Base-by-base conservation (phyloP, 2,113 vertebrate genomes). In the Vidua macroura region DNA sequence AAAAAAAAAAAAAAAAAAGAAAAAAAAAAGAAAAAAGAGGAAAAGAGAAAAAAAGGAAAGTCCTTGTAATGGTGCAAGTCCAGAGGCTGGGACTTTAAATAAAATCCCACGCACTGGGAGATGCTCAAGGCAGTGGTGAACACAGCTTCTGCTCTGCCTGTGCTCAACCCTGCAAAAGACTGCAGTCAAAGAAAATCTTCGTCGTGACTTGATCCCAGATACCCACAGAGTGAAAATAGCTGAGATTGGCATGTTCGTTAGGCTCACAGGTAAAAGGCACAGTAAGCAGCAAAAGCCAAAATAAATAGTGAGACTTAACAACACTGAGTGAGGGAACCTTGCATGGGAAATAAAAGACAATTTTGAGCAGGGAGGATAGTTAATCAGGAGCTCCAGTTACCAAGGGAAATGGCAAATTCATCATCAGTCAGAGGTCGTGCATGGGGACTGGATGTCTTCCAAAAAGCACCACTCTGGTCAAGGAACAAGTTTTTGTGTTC, bases 161-260 rank as follows among this genome's bases (percentile, higher is more conserved):
- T 93, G 72, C 79, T 95, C 82, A 91, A 66, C 87, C 72, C 82
- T 94, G 92, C 82, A 70, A 93, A 92, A 93, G 85, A 85, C 91
- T 91, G 95, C 93, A 94, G 93, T 96, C 94, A 96, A 88, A 95
- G 87, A 70, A 96, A 96, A 97, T 95, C 95, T 95, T 96, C n/a
- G 0, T 90, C 15, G 82, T 93, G 90, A 94, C 93, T 95, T 94
- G 90, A 95, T 94, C 94, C 74, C 80, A 72, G 92, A 93, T 93
- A 96, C 80, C 76, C 88, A 94, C 76, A 51, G 95, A 74, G 83
- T 59, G 95, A 96, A 95, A 94, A 96, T 88, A 94, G 96, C 96
- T 93, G 92, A 96, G 92, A 96, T 43, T 95, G 95, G 94, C 94
- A 86, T 59, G 91, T 93, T 94, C 6, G 8, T 94, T 88, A 95